A percentile compares a stretch with the other conserved stretches of the same genome.
Conservation (phyloP, 1,140 invertebrate genomes). For the Magallana gigas region DNA sequence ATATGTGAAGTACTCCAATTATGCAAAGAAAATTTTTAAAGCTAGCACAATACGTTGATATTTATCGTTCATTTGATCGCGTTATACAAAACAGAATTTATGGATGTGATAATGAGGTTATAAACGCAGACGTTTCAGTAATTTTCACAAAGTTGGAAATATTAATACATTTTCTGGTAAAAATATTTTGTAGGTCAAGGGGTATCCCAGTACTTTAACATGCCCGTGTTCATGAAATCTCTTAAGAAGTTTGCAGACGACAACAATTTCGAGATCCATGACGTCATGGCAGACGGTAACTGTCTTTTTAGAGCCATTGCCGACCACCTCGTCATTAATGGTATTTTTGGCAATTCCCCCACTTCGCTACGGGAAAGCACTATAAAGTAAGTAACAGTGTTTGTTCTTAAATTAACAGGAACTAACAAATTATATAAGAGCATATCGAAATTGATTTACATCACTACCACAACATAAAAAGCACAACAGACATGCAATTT, state of each 20-base stretch:
- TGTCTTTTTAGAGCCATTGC: slow-evolving; percentile 55
- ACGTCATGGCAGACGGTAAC: slow-evolving; percentile 44
- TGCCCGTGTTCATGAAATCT: background rate
- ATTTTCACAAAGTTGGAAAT: no score
- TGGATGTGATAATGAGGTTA: no score
- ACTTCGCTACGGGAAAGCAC: background rate
- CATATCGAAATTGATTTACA: no score
- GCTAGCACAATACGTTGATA: background rate
- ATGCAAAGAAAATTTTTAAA: background rate
- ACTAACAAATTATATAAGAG: no score
- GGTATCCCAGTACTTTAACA: background rate
- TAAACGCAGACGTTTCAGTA: no score
- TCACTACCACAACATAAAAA: no score
- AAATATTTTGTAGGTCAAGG: background rate
- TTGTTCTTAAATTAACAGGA: no score
- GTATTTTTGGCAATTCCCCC: background rate
- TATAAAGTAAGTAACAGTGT: background rate
- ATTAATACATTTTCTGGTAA: no score
- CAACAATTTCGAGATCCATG: slow-evolving; percentile 38
- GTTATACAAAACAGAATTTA: no score
- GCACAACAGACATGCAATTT: no score
- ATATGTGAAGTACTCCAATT: background rate
- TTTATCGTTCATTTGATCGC: no score
- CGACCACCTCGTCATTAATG: slow-evolving; percentile 51
- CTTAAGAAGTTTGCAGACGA: slow-evolving; percentile 15